These are phyloP conservation scores for Drosophila peninsularis DNA, from an alignment of 2,888 invertebrate species.

Conservation along the genomic window DNA sequence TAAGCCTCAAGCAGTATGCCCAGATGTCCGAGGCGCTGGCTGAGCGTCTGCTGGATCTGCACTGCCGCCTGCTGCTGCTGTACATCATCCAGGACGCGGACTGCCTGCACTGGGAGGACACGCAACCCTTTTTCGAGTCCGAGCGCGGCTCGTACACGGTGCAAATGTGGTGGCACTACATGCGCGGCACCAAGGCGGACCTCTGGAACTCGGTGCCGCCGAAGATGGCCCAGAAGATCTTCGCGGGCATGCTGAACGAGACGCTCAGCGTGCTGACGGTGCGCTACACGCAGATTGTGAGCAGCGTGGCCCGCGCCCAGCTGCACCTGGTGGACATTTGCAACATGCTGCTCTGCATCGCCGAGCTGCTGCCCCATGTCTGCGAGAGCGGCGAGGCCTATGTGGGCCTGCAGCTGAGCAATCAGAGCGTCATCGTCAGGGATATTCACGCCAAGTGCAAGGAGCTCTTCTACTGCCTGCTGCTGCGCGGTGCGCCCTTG, in stretches of 20 bases:
- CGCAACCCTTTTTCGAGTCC: constrained; percentile 88
- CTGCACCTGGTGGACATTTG: constrained; percentile 90
- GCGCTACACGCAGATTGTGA: constrained; percentile 91
- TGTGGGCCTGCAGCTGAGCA: constrained; percentile 86
- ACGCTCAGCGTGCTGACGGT: constrained; percentile 92
- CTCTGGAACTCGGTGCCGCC: constrained; percentile 95
- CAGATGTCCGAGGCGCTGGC: constrained; percentile 94
- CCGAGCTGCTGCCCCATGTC: constrained; percentile 90
- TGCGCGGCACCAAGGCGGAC: constrained; percentile 91
- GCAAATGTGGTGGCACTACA: constrained; percentile 95
- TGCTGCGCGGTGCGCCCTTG: constrained; percentile 90
- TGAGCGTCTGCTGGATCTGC: constrained; percentile 92
- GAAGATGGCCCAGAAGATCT: constrained; percentile 93
- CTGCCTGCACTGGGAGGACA: constrained; percentile 90
- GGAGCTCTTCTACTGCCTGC: constrained; percentile 90
- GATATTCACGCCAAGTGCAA: constrained; percentile 94
- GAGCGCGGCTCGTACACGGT: constrained; percentile 92
- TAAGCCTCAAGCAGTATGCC: constrained; percentile 89
- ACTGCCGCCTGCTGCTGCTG: constrained; percentile 90
- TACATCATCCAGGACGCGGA: constrained; percentile 94
- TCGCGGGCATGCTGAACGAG: constrained; percentile 94
- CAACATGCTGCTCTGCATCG: constrained; percentile 91
- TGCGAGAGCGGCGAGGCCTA: constrained; percentile 87
- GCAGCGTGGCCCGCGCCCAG: constrained; percentile 86
- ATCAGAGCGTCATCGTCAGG: constrained; percentile 89